Conservation (phyloP, 1,140 invertebrate genomes). For the Conopomorpha cramerella region DNA sequence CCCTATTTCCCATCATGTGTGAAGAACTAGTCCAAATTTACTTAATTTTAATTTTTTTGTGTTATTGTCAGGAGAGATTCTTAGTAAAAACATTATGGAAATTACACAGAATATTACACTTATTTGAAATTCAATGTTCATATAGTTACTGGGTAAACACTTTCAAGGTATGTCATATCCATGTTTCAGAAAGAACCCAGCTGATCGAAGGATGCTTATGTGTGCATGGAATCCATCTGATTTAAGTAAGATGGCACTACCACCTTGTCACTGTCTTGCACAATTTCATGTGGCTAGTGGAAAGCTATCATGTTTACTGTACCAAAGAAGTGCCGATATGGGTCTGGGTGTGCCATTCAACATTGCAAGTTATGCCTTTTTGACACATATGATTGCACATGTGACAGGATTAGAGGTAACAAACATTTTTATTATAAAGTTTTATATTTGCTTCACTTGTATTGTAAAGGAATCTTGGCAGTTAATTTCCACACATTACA, state of each 20-base stretch:
- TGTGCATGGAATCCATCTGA: slow-evolving; percentile 95
- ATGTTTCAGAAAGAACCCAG: slow-evolving; percentile 68
- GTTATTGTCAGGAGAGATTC: too few species aligned
- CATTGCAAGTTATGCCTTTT: slow-evolving; percentile 94
- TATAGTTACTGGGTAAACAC: too few species aligned
- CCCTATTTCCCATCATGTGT: not conserved
- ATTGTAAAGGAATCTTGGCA: too few species aligned
- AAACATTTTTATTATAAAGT: too few species aligned
- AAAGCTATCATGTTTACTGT: slow-evolving; percentile 87
- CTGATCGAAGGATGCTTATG: slow-evolving; percentile 91
- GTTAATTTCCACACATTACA: too few species aligned
- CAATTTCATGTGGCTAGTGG: slow-evolving; percentile 94
- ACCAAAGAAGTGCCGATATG: slow-evolving; percentile 98
- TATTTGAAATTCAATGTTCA: too few species aligned
- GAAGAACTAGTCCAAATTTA: too few species aligned
- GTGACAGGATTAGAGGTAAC: slow-evolving; percentile 82
- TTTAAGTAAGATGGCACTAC: slow-evolving; percentile 91
- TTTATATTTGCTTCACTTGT: too few species aligned
- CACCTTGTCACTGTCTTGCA: slow-evolving; percentile 93
- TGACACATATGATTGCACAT: slow-evolving; percentile 97
- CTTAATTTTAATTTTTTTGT: too few species aligned
- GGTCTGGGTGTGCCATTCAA: slow-evolving; percentile 98
- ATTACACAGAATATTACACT: too few species aligned
- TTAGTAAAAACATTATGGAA: too few species aligned
- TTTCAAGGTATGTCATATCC: too few species aligned